Conservation (phyloP, 2,113 vertebrate genomes). For the Syrrhaptes paradoxus region DNA sequence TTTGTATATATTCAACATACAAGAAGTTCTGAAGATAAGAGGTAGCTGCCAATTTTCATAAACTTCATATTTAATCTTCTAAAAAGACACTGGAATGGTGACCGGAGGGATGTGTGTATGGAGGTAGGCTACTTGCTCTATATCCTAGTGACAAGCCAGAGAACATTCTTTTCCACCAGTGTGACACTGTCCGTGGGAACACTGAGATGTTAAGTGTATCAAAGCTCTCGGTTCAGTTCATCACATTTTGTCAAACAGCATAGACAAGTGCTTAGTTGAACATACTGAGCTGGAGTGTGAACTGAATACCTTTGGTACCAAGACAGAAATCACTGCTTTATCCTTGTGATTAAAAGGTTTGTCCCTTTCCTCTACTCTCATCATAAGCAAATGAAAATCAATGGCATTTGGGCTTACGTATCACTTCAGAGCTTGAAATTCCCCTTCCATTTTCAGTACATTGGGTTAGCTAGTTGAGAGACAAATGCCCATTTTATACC, state of each 20-base stretch:
- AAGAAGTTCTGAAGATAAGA: not conserved
- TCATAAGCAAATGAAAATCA: not conserved
- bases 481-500: not conserved
- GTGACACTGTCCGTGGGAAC: not conserved
- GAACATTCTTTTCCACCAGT: not conserved
- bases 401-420: not conserved
- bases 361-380: not conserved
- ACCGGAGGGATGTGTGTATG: not conserved
- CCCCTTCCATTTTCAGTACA: not conserved
- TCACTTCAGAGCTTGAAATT: not conserved
- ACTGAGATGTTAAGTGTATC: not conserved
- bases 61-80: not conserved
- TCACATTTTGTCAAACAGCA: not conserved
- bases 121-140: not conserved
- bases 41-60: not conserved
- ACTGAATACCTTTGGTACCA: not conserved
- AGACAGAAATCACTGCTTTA: not conserved
- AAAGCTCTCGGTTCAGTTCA: not conserved
- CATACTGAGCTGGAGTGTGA: not conserved
- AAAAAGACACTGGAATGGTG: not conserved
- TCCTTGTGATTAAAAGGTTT: not conserved
- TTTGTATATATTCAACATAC: not conserved
- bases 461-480: not conserved
- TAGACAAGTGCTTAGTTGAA: not conserved
- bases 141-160: not conserved